These are phyloP conservation scores for Penelope pileata DNA, from an alignment of 2,113 vertebrate species.

Conservation along the genomic window DNA sequence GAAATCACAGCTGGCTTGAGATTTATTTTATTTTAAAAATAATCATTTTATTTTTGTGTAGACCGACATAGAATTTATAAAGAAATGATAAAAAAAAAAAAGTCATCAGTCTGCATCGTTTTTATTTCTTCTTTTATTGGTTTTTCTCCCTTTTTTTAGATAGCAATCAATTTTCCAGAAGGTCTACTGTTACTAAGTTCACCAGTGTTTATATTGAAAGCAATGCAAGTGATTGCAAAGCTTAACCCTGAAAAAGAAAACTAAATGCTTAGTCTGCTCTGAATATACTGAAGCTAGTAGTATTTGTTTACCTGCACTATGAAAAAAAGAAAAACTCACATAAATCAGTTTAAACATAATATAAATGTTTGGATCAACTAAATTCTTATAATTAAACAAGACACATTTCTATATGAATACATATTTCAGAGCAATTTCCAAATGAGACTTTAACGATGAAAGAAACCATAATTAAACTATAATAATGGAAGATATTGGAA, in stretches of 20 bases:
- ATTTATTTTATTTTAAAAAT: not conserved
- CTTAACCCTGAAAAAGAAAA: not conserved
- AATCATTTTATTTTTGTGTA: not conserved
- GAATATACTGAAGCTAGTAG: not conserved
- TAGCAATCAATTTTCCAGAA: not conserved
- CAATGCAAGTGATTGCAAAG: not conserved
- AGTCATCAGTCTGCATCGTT: not conserved
- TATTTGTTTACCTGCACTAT: not conserved
- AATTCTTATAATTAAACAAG: not conserved
- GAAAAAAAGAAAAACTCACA: not conserved
- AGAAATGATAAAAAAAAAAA: not conserved
- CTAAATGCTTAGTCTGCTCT: not conserved
- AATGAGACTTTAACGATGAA: not conserved
- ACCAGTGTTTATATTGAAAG: not conserved
- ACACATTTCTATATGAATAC: not conserved
- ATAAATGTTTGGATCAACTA: not conserved
- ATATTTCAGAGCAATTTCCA: not conserved
- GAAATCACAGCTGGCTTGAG: not conserved
- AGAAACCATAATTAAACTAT: not conserved
- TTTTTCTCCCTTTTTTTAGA: not conserved
- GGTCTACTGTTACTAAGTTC: not conserved
- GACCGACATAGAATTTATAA: not conserved
- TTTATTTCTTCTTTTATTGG: not conserved
- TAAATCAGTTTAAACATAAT: not conserved
- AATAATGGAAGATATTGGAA: slow-evolving; percentile 17